Percentiles rank a stretch among this genome's conserved stretches.
phyloP scores from a whole-genome alignment of 2,888 invertebrate genomes.

The Parnassius smintheus region DNA sequence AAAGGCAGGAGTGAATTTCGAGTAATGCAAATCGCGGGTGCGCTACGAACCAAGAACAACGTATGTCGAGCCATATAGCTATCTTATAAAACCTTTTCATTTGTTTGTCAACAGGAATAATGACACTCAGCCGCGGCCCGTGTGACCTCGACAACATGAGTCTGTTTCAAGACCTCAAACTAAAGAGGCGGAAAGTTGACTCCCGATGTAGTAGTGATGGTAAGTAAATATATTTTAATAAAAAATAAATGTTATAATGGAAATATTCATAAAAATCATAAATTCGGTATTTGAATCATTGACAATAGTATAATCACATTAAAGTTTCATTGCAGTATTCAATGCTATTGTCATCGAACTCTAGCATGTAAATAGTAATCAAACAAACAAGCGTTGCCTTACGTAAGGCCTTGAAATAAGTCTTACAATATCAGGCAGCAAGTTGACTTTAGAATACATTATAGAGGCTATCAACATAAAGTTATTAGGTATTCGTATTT shows the following conservation, averaged over 20 bases:
- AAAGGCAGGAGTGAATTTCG: too few relatives aligned
- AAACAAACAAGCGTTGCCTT: conserved; percentile 3
- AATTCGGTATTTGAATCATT: background rate
- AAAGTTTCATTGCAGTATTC: too few relatives aligned
- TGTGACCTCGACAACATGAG: conserved; percentile 99
- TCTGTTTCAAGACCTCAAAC: conserved; percentile 98
- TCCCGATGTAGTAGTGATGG: conserved; percentile 98
- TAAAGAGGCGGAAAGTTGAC: conserved; percentile 98
- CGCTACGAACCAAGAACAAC: too few relatives aligned
- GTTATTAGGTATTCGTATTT: background rate
- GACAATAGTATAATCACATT: background rate
- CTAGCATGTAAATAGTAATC: conserved; percentile 4
- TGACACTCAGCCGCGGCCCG: conserved; percentile 98
- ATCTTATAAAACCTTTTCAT: conserved; percentile 14
- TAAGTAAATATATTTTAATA: conserved; percentile 70
- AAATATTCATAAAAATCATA: background rate
- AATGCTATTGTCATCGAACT: background rate
- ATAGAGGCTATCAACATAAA: background rate
- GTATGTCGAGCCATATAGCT: too few relatives aligned
- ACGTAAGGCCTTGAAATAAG: conserved; percentile 8
- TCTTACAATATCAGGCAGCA: conserved; percentile 5
- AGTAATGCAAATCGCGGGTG: too few relatives aligned
- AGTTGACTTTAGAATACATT: conserved; percentile 5
- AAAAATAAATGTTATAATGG: background rate
- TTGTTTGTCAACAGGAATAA: conserved; percentile 88